Percentiles rank a stretch among this genome's conserved stretches.
phyloP scores from a whole-genome alignment of 2,113 vertebrate genomes.

The Phaethornis superciliosus region DNA sequence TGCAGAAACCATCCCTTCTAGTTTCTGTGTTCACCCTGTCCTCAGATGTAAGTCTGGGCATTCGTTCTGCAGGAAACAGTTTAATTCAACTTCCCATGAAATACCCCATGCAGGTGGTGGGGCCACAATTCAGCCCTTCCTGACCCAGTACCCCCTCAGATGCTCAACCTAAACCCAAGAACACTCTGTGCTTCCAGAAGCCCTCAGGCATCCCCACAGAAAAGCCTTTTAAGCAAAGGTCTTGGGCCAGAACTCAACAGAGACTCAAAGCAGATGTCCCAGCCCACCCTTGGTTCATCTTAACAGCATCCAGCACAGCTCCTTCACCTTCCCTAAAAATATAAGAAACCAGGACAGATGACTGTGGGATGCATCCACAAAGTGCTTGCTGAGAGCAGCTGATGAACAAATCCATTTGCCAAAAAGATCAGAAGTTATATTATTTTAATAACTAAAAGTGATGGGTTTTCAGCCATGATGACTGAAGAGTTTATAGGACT shows the following conservation, averaged over 20 bases:
- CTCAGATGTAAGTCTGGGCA: background rate
- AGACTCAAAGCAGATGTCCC: background rate
- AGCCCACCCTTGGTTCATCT: background rate
- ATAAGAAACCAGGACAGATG: slow-evolving; percentile 37
- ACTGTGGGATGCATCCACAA: background rate
- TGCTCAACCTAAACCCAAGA: background rate
- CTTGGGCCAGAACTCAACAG: background rate
- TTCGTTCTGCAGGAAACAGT: fast-evolving
- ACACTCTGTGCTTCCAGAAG: background rate
- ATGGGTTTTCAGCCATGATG: background rate
- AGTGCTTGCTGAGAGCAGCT: background rate
- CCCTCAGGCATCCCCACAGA: background rate
- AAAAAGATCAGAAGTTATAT: background rate
- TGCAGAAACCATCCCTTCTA: background rate
- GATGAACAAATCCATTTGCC: background rate
- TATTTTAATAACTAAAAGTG: background rate
- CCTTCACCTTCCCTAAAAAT: background rate
- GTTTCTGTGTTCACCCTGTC: background rate
- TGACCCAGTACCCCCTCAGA: background rate
- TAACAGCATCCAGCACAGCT: background rate
- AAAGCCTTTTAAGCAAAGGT: background rate
- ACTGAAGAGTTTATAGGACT: background rate
- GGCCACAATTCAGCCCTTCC: background rate
- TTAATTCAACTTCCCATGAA: background rate
- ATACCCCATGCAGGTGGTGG: background rate